Evolutionary conservation across 2,888 invertebrate genomes (phyloP), one percentile per base, ranked within the genome.

Genomic region (Hemistola chrysoprasaria): DNA sequence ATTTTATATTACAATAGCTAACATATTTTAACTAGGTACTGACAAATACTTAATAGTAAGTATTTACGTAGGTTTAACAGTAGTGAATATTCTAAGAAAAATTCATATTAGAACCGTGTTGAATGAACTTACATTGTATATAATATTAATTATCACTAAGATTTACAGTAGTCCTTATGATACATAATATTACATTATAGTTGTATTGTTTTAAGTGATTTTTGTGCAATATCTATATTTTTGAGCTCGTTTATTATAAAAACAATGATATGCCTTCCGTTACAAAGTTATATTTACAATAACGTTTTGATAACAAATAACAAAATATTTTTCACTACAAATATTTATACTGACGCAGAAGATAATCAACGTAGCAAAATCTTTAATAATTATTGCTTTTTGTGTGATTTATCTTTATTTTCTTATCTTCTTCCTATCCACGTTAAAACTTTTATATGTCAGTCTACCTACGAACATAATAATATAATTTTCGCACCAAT

Each of bases 241-340:
- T 78, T 77, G 79, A 78, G 79, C 82, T 64, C 75, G 60, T 60
- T 63, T 62, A 53, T 65, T 62, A 62, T 65, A 62, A 72, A 70
- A 62, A 70, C 63, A 62, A 28, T 81, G 83, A 85, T 85, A 83
- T 84, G 82, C 74, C 62, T 65, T 56, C 54, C 47, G 52, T 60
- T 59, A 39, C 45, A 25, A 35, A 64, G 51, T 61, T 61, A 47
- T 76, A 75, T 81, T 44, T 79, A 82, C 76, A 81, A 68, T 62
- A 72, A 40, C 34, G 30, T 29, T 26, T 29, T 11, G 8, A 77
- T 73, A 82, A 80, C 78, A 78, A 78, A 71, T 75, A 71, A 53
- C 49, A 44, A 34, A 33, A 21, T 29, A 40, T 36, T 47, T 36
- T 44, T 11, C 11, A 27, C 16, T 43, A 8, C 30, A 34, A 21